These are phyloP conservation scores for Diabrotica balteata DNA, from an alignment of 2,888 invertebrate genomes.

Conservation along the genomic window DNA sequence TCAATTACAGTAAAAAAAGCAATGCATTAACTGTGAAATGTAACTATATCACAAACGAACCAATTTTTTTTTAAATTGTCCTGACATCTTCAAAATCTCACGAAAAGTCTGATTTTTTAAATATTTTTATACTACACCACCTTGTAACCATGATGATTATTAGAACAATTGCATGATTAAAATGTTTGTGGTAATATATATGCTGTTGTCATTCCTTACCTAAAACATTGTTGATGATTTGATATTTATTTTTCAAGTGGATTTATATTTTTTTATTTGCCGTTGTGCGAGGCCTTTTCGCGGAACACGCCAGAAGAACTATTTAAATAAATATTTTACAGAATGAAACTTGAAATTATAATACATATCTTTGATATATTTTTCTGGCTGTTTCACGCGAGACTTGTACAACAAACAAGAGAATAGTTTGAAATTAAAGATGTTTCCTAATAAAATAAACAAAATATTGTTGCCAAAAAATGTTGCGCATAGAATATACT, in stretches of 20 bases:
- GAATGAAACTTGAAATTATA: conserved; percentile 2
- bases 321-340: neutral
- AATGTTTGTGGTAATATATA: conserved; percentile 67
- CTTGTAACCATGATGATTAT: conserved; percentile 49
- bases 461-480: conserved; percentile 20
- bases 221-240: conserved; percentile 53
- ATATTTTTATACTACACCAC: conserved; percentile 37
- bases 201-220: conserved; percentile 72
- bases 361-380: conserved; percentile 11
- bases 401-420: conserved; percentile 2
- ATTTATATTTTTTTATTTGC: conserved; percentile 40
- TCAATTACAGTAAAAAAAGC: too few relatives aligned
- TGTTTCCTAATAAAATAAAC: conserved; percentile 9
- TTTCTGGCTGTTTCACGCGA: conserved; percentile 4
- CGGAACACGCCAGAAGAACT: neutral
- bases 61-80: conserved; percentile 22
- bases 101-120: conserved; percentile 44
- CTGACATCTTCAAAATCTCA: conserved; percentile 9
- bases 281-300: conserved; percentile 3
- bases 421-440: conserved; percentile 2
- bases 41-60: conserved; percentile 32
- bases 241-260: conserved; percentile 39
- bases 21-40: conserved; percentile 10
- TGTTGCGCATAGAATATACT: conserved; percentile 17
- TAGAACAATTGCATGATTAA: conserved; percentile 35